A percentile compares a stretch with the other conserved stretches of the same genome.
These are phyloP conservation scores for Sorex fumeus DNA, from an alignment of 2,113 vertebrate genomes.

Conservation along the genomic window DNA sequence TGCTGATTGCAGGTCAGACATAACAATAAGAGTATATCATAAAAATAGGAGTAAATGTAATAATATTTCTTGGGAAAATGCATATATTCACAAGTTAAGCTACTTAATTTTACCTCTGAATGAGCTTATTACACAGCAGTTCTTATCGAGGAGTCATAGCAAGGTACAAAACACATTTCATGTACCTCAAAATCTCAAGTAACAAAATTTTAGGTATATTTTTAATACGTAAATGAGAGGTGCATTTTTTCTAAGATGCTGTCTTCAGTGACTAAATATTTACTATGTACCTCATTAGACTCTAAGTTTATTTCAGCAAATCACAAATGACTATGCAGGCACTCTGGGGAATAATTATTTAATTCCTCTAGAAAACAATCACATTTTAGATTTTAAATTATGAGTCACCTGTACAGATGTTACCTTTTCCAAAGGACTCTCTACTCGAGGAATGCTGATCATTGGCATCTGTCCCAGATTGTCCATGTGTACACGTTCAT, in stretches of 20 bases:
- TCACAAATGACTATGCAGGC: not conserved
- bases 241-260: not conserved
- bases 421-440: conserved; percentile 98
- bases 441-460: conserved; percentile 94
- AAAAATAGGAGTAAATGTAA: not conserved
- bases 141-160: not conserved
- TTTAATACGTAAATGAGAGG: not conserved
- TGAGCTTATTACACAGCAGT: not conserved
- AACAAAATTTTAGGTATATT: not conserved
- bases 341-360: conserved; percentile 3
- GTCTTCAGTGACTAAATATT: conserved; percentile 14
- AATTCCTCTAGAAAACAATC: not conserved
- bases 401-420: conserved; percentile 89
- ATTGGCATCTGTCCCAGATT: conserved; percentile 88
- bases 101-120: rapidly evolving
- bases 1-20: not conserved
- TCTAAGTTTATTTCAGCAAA: not conserved
- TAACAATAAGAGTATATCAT: not conserved
- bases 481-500: conserved; percentile 90
- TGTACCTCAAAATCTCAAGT: not conserved
- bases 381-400: conserved; percentile 55
- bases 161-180: not conserved
- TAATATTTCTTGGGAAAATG: not conserved
- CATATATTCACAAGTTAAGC: not conserved
- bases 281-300: not conserved